These are phyloP conservation scores for Lepus oiostolus DNA, from an alignment of 2,797 vertebrate species.

Conservation along the genomic window DNA sequence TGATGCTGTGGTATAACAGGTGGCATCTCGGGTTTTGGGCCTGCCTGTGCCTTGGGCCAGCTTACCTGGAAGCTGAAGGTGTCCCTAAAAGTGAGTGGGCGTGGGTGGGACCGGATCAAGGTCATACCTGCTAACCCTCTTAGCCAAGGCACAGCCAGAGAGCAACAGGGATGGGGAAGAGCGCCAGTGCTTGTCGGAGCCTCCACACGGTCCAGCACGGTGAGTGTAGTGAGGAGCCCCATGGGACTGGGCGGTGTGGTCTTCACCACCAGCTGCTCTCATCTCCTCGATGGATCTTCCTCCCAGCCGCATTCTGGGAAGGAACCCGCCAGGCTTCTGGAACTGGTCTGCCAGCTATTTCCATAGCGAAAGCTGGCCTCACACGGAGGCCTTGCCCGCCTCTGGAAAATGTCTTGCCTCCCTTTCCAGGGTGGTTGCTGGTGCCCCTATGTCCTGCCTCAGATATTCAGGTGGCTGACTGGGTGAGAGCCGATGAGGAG, in stretches of 20 bases:
- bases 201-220: fast-evolving
- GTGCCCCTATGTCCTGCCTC: not conserved
- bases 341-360: not conserved
- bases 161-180: not conserved
- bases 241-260: too few relatives aligned
- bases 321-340: not conserved
- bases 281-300: not conserved
- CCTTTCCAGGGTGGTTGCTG: too few relatives aligned
- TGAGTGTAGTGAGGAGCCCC: too few relatives aligned
- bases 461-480: not conserved
- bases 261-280: not conserved
- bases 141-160: not conserved
- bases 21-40: not conserved
- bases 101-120: not conserved
- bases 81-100: not conserved
- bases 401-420: not conserved
- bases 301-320: not conserved
- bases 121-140: not conserved
- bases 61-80: not conserved
- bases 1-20: too few relatives aligned
- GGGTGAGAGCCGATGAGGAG: not conserved
- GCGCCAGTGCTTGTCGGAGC: not conserved
- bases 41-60: not conserved
- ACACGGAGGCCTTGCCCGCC: too few relatives aligned
- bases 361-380: not conserved